These are phyloP conservation scores for Phoenicopterus ruber DNA, from an alignment of 2,113 vertebrate species.

Conservation along the genomic window DNA sequence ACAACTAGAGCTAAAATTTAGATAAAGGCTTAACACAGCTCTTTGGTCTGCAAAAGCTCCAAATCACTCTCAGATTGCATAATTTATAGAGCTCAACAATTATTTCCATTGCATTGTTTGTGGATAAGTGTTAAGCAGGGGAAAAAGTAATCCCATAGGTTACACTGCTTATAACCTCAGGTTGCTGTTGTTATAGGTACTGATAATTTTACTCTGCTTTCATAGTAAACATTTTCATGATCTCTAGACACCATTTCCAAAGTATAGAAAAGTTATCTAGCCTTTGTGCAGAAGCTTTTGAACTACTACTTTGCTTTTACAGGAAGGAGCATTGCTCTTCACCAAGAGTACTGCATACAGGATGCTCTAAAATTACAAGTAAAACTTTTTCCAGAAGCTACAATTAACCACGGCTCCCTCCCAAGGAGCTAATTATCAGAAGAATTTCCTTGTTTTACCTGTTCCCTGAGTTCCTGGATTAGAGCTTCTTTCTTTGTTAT, in stretches of 20 bases:
- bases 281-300: background rate
- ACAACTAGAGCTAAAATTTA: background rate
- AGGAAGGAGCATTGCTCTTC: background rate
- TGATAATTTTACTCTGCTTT: background rate
- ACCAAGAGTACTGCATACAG: background rate
- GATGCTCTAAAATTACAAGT: background rate
- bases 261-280: background rate
- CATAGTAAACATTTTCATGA: background rate
- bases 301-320: background rate
- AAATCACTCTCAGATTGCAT: background rate
- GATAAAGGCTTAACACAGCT: background rate
- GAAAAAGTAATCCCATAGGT: background rate
- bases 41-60: background rate
- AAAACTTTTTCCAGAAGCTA: background rate
- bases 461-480: constrained; percentile 79
- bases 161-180: background rate
- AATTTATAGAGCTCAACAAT: background rate
- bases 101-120: background rate
- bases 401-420: background rate
- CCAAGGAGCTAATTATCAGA: background rate
- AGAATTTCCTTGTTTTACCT: constrained; percentile 71
- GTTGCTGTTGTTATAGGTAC: background rate
- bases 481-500: constrained; percentile 74
- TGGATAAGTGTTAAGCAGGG: background rate
- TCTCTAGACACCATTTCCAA: background rate